Evolutionary conservation across 1,140 invertebrate species (phyloP).

Genomic region (Gonioctena quinquepunctata): DNA sequence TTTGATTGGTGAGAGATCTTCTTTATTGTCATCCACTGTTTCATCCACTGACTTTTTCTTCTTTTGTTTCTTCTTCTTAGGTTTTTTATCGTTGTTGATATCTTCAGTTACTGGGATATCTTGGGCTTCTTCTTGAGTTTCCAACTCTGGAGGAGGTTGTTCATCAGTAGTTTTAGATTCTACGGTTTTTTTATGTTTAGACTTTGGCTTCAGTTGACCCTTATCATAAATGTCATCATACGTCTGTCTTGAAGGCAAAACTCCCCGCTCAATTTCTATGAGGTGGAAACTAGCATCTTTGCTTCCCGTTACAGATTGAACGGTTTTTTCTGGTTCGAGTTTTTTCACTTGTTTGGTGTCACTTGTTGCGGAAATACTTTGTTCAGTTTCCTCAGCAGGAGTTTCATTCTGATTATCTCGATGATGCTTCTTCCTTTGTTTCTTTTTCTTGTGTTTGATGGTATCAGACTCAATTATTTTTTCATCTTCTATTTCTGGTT

Average conservation of each 20-base stretch:
- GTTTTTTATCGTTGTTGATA: constrained; percentile 8
- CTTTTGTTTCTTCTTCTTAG: constrained; percentile 14
- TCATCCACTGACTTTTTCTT: constrained; percentile 9
- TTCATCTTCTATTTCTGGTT: background rate
- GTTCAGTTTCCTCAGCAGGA: background rate
- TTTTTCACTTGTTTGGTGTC: too few relatives aligned
- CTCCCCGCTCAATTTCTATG: background rate
- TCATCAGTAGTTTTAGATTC: background rate
- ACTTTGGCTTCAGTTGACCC: background rate
- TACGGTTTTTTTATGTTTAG: background rate
- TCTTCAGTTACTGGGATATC: constrained; percentile 15
- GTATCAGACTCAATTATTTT: background rate
- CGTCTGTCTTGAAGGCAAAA: background rate
- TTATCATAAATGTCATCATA: background rate
- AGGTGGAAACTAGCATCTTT: background rate
- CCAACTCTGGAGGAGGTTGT: background rate
- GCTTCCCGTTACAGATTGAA: background rate
- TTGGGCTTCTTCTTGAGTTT: background rate
- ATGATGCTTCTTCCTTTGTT: constrained; percentile 18
- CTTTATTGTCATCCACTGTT: background rate
- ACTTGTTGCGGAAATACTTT: too few relatives aligned
- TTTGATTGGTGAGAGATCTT: too few relatives aligned
- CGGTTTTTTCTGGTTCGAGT: background rate
- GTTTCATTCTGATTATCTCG: background rate
- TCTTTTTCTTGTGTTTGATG: constrained; percentile 10